These are phyloP conservation scores for Cyphomyrmex costatus DNA, from an alignment of 1,140 invertebrate species.

Conservation along the genomic window DNA sequence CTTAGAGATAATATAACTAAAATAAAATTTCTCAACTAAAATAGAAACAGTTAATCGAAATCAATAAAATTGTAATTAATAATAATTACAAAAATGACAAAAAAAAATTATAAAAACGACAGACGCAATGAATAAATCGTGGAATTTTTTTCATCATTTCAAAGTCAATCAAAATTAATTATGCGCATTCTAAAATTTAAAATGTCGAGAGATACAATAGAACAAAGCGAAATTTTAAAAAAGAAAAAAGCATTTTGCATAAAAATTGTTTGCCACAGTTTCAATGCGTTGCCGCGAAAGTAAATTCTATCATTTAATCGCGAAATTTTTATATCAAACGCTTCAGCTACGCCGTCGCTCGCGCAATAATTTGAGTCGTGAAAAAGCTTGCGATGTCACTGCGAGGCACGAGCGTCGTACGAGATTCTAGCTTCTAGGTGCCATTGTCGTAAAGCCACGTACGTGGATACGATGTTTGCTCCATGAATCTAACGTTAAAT, in stretches of 20 bases:
- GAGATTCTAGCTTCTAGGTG: conserved; percentile 32
- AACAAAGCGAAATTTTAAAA: neutral
- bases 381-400: conserved; percentile 1
- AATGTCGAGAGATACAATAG: neutral
- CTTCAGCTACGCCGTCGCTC: neutral
- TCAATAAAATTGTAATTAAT: neutral
- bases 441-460: conserved; percentile 55
- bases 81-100: neutral
- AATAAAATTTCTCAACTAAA: neutral
- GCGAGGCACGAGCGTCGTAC: conserved; percentile 2
- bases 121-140: neutral
- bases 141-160: neutral
- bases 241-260: neutral
- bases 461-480: conserved; percentile 48
- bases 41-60: neutral
- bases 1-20: neutral
- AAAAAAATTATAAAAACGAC: neutral
- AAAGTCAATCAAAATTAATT: neutral
- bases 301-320: conserved; percentile 1
- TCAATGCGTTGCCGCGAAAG: conserved; percentile 11
- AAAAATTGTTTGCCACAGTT: conserved; percentile 23
- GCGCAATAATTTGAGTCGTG: neutral
- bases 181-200: conserved; percentile 4
- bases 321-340: conserved; percentile 1
- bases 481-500: conserved; percentile 62